Percentiles rank a stretch among this genome's conserved stretches.
Evolutionary conservation across 2,797 vertebrate genomes (phyloP).

Genomic region (Sorex maritimensis): DNA sequence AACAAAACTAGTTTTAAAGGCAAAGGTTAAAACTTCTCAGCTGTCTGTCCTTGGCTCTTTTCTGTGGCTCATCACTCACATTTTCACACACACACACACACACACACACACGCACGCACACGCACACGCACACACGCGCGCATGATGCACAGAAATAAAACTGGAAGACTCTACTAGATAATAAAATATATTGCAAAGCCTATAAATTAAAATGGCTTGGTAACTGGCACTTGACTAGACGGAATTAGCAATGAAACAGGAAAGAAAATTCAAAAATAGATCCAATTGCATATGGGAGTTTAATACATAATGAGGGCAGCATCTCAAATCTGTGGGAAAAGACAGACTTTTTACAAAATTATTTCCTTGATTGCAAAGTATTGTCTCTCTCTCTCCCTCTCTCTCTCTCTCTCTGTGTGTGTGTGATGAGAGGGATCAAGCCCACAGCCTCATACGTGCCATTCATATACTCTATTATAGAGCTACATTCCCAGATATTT

Average conservation of each 20-base stretch:
- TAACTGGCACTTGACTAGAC: constrained; percentile 44
- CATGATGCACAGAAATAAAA: constrained; percentile 42
- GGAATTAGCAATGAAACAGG: constrained; percentile 59
- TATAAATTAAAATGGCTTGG: constrained; percentile 48
- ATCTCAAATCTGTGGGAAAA: constrained; percentile 65
- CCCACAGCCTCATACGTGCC: no score
- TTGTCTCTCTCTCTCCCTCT: no score
- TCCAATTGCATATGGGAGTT: constrained; percentile 36
- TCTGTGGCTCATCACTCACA: neutral
- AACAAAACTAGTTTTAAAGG: no score
- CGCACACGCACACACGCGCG: neutral
- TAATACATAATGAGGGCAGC: constrained; percentile 42
- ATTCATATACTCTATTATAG: no score
- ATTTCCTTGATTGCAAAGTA: no score
- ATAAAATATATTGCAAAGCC: constrained; percentile 64
- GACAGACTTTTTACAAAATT: constrained; percentile 55
- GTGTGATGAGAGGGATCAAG: no score
- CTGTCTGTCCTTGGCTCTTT: constrained; percentile 14
- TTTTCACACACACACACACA: neutral
- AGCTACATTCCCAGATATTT: no score
- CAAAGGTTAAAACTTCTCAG: constrained; percentile 51
- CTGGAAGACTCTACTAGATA: constrained; percentile 47
- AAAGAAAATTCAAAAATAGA: constrained; percentile 70
- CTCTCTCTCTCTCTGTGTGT: no score
- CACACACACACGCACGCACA: neutral